These are phyloP conservation scores for Ceyx cyanopectus DNA, from an alignment of 2,113 vertebrate genomes.

Conservation along the genomic window DNA sequence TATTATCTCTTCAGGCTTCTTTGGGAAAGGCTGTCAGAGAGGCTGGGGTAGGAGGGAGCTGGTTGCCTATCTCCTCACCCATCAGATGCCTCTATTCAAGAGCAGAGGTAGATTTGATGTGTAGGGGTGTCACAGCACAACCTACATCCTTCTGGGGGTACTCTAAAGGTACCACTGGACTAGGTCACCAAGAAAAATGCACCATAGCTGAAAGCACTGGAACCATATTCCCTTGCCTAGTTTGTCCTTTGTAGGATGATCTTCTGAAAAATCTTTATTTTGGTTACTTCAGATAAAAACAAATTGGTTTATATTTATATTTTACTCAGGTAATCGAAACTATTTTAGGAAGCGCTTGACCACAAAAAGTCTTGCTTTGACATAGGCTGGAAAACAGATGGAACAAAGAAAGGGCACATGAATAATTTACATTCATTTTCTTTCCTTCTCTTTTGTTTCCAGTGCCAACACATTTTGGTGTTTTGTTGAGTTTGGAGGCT, in stretches of 20 bases:
- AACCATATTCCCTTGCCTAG: background rate
- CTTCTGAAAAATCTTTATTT: background rate
- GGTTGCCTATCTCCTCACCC: constrained; percentile 41
- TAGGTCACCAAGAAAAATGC: background rate
- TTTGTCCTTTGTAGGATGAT: background rate
- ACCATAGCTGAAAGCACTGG: background rate
- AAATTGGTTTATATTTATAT: background rate
- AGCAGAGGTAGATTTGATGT: background rate
- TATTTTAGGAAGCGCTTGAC: background rate
- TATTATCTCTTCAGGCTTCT: constrained; percentile 82
- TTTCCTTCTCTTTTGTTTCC: constrained; percentile 26
- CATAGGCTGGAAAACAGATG: background rate
- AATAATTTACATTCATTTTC: background rate
- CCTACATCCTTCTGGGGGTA: background rate
- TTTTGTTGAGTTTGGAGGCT: background rate
- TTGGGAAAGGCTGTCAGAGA: constrained; percentile 75
- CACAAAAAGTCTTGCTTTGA: background rate
- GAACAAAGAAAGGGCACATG: background rate
- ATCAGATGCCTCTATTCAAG: constrained; percentile 53
- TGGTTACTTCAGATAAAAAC: background rate
- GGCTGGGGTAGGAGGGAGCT: background rate
- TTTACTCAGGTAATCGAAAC: background rate
- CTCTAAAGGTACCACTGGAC: background rate
- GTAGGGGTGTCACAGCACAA: background rate
- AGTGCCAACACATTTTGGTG: background rate